A percentile compares a stretch with the other conserved stretches of the same genome.
Conservation (phyloP, 2,797 vertebrate species). For the Semotilus atromaculatus region DNA sequence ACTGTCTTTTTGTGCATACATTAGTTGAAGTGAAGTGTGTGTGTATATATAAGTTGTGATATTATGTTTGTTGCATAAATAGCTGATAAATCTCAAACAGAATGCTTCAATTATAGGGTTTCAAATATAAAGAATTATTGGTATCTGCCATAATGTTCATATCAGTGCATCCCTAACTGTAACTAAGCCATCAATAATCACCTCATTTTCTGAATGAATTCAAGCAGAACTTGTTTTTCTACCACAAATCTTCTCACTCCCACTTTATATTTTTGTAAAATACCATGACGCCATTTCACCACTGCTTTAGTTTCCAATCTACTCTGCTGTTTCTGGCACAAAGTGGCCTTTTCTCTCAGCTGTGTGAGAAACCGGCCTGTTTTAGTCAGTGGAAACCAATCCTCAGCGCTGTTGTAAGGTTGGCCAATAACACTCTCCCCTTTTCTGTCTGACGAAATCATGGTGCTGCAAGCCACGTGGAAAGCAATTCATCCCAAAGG, state of each 20-base stretch:
- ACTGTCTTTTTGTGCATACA: too few relatives aligned
- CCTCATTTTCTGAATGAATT: conserved; percentile 23
- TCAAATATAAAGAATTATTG: too few relatives aligned
- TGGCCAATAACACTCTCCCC: conserved; percentile 68
- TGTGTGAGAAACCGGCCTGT: conserved; percentile 53
- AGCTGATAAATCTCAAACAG: too few relatives aligned
- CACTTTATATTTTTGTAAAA: conserved; percentile 20
- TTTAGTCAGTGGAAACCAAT: conserved; percentile 73
- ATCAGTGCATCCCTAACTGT: too few relatives aligned
- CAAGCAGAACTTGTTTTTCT: conserved; percentile 25
- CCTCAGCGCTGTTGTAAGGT: conserved; percentile 69
- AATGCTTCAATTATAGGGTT: too few relatives aligned
- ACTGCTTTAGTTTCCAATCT: conserved; percentile 72
- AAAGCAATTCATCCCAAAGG: conserved; percentile 68
- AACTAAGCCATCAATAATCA: too few relatives aligned
- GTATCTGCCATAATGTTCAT: too few relatives aligned
- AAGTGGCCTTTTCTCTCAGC: conserved; percentile 61
- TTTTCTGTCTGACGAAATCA: conserved; percentile 64
- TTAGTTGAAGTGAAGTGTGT: too few relatives aligned
- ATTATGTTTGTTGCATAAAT: too few relatives aligned
- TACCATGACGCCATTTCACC: conserved; percentile 49
- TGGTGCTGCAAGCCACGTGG: conserved; percentile 61
- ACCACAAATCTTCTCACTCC: conserved; percentile 1
- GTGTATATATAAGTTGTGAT: too few relatives aligned
- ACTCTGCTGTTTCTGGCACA: conserved; percentile 73